A percentile compares a stretch with the other conserved stretches of the same genome.
phyloP scores from a whole-genome alignment of 2,797 vertebrate species.

The Manis javanica region DNA sequence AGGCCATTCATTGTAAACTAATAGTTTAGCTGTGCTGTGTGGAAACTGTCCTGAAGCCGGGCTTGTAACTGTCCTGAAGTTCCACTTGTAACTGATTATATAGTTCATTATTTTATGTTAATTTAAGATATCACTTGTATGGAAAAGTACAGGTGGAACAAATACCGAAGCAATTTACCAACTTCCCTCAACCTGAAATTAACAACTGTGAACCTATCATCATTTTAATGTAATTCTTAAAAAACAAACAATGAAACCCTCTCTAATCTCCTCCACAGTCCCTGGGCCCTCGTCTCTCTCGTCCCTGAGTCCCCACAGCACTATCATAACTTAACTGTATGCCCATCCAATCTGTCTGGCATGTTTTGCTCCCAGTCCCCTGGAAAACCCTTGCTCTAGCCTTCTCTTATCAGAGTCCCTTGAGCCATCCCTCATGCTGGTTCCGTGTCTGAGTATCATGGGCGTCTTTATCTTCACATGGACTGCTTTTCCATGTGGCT shows the following conservation, averaged over 20 bases:
- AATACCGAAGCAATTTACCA: neutral
- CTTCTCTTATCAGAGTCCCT: neutral
- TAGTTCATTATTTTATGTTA: neutral
- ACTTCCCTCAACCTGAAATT: neutral
- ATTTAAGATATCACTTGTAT: neutral
- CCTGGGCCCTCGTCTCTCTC: neutral
- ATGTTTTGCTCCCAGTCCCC: neutral
- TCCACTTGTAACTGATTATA: too few species aligned
- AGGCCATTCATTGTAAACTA: neutral
- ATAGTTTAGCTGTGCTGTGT: neutral
- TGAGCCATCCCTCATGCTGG: rapidly evolving
- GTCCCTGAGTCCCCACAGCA: neutral
- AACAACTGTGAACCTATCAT: neutral
- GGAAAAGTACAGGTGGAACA: neutral
- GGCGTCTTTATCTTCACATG: neutral
- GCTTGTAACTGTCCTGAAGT: neutral
- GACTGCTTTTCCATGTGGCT: neutral
- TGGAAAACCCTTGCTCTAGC: neutral
- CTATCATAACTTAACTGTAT: too few species aligned
- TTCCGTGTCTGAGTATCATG: neutral
- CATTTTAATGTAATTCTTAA: neutral
- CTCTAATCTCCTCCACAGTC: neutral
- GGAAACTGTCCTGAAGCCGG: neutral
- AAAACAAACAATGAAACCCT: neutral
- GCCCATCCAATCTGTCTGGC: too few species aligned